A percentile compares a stretch with the other conserved stretches of the same genome.
These are phyloP conservation scores for Frankliniella fusca DNA, from an alignment of 2,888 invertebrate species.

Conservation along the genomic window DNA sequence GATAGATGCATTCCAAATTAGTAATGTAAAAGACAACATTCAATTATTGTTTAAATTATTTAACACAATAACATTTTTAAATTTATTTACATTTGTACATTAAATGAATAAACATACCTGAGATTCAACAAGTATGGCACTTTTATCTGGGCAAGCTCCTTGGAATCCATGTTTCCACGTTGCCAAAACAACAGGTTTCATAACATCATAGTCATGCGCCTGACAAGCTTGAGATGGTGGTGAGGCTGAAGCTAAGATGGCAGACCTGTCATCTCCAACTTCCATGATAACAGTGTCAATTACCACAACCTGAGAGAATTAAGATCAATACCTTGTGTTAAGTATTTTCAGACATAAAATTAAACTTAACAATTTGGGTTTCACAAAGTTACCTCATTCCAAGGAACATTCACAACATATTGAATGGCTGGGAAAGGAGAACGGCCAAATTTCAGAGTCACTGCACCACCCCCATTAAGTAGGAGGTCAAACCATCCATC, in stretches of 20 bases:
- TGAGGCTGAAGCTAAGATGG: conserved; percentile 49
- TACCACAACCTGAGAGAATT: conserved; percentile 70
- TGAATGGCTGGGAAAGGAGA: conserved; percentile 85
- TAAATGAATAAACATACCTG: conserved; percentile 52
- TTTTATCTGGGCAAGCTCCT: conserved; percentile 89
- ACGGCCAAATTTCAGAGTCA: conserved; percentile 89
- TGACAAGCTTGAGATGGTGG: conserved; percentile 67
- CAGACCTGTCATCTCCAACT: conserved; percentile 71
- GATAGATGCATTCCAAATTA: background rate
- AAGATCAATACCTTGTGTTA: background rate
- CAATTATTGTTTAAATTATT: background rate
- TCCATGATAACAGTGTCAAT: conserved; percentile 83
- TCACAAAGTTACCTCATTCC: conserved; percentile 72
- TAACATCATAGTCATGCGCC: conserved; percentile 84
- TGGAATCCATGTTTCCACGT: conserved; percentile 95
- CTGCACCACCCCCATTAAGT: conserved; percentile 98
- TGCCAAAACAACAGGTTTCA: conserved; percentile 89
- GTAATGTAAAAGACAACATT: conserved; percentile 25
- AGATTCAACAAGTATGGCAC: conserved; percentile 83
- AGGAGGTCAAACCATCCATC: conserved; percentile 97
- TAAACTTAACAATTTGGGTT: conserved; percentile 24
- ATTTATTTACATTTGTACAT: background rate
- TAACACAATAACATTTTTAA: background rate
- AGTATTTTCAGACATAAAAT: background rate
- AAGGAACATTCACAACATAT: conserved; percentile 86